Evolutionary conservation across 2,888 invertebrate genomes (phyloP).

Genomic region (Campoplex capitator): DNA sequence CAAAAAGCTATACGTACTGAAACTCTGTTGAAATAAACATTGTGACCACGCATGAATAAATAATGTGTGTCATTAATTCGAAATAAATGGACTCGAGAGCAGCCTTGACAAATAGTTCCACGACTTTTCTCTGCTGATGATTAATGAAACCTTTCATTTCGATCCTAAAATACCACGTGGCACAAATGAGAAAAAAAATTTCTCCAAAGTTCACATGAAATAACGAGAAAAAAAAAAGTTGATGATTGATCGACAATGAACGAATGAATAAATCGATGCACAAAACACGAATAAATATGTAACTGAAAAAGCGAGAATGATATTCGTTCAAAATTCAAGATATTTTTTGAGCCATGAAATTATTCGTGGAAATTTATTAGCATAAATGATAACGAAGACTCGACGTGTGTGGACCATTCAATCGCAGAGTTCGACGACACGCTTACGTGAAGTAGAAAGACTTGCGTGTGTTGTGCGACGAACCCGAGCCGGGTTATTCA

Average conservation of each 20-base stretch:
- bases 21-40: not conserved
- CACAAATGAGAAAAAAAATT: not conserved
- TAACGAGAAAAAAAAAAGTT: not conserved
- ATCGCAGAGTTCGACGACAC: conserved; percentile 54
- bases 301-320: not conserved
- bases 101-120: not conserved
- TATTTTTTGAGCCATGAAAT: not conserved
- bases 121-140: not conserved
- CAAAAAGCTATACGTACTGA: not conserved
- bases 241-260: not conserved
- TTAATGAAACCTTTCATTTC: conserved; percentile 2
- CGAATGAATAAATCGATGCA: not conserved
- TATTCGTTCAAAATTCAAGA: not conserved
- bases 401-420: conserved; percentile 37
- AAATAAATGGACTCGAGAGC: not conserved
- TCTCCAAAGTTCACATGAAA: not conserved
- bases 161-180: not conserved
- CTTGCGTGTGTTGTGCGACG: conserved; percentile 25
- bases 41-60: not conserved
- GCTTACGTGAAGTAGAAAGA: conserved; percentile 54
- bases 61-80: not conserved
- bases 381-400: conserved; percentile 12
- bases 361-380: not conserved
- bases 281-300: not conserved
- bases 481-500: conserved; percentile 53